Base-by-base conservation (phyloP, 1,140 invertebrate species). In the Meteorus sp. region DNA sequence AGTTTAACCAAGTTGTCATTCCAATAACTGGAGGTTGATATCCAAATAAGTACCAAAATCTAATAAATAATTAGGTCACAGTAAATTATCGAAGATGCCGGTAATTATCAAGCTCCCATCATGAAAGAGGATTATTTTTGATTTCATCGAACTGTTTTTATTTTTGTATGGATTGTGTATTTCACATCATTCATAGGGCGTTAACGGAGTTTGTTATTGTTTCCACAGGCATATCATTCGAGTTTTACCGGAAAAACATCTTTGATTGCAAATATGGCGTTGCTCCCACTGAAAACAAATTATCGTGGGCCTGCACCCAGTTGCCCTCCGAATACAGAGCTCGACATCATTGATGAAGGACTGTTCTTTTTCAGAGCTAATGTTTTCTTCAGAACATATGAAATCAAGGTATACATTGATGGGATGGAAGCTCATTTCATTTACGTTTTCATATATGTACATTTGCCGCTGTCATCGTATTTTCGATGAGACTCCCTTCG, bases 341-440 rank as follows among this genome's bases (percentile, higher is more conserved):
- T 86, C 63, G 98, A 99, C 79, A 94, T 99, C 63, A 94, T 99
- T 64, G 97, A 99, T 82, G 98, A 99, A 85, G 92, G 96, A 23
- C 82, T 99, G 7, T 92, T 92, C 72, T 99, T 89, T 76, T 99
- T 99, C 77, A 98, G 97, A 83, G 95, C 98, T 1, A 99, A 99
- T 82, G 96, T 99, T 5, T 99, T 99, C 78, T 99, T 99, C 76
- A 88, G 95, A 65, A 98, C 95, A 39, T 99, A 98, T 79, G 97
- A 99, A 83, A 96, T 99, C 55, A 98, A 97, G 85, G 91, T 93
- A 83, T 66, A 57, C n/a, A 59, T 35, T 27, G 39, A 19, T 19
- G n/a, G 11, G n/a, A 17, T 47, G 22, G 8, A 17, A 33, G 37
- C 20, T 50, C 43, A 45, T 17, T 45, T 17, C 17, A 22, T 45